phyloP scores from a whole-genome alignment of 1,140 invertebrate species.

The Cephus cinctus region DNA sequence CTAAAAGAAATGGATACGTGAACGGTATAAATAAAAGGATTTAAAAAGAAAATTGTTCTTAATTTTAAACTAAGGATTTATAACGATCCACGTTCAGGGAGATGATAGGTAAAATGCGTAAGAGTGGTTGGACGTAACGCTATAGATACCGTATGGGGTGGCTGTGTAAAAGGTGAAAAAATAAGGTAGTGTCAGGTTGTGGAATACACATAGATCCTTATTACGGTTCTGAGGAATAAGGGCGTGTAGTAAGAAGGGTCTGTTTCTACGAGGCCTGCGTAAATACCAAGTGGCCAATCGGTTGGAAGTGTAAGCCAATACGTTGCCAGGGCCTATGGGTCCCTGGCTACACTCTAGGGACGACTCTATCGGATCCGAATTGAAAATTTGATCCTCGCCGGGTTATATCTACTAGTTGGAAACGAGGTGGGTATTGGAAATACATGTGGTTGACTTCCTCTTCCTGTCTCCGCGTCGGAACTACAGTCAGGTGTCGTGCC shows the following conservation, averaged over 20 bases:
- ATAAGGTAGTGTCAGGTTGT: too few relatives aligned
- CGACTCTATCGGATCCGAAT: slow-evolving; percentile 14
- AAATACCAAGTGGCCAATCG: slow-evolving; percentile 41
- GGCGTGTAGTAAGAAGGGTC: neutral
- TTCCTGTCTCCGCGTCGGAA: slow-evolving; percentile 43
- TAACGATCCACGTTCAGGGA: too few relatives aligned
- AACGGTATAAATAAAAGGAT: too few relatives aligned
- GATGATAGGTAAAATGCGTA: too few relatives aligned
- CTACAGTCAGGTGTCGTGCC: slow-evolving; percentile 41
- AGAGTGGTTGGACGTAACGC: too few relatives aligned
- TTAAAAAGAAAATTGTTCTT: too few relatives aligned
- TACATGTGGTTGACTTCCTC: slow-evolving; percentile 43
- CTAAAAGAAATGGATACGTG: too few relatives aligned
- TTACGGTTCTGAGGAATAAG: slow-evolving; percentile 7
- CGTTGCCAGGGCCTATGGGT: slow-evolving; percentile 21
- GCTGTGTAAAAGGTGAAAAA: too few relatives aligned
- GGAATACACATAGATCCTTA: neutral
- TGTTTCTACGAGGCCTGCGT: slow-evolving; percentile 22
- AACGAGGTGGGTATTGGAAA: slow-evolving; percentile 2
- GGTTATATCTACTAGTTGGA: neutral
- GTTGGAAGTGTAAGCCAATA: slow-evolving; percentile 44
- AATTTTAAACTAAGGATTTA: too few relatives aligned
- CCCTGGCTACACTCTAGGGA: slow-evolving; percentile 2
- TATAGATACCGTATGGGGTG: too few relatives aligned
- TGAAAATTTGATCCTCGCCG: slow-evolving; percentile 20